phyloP scores from a whole-genome alignment of 2,888 invertebrate genomes.

The Drosophila niveifrons region DNA sequence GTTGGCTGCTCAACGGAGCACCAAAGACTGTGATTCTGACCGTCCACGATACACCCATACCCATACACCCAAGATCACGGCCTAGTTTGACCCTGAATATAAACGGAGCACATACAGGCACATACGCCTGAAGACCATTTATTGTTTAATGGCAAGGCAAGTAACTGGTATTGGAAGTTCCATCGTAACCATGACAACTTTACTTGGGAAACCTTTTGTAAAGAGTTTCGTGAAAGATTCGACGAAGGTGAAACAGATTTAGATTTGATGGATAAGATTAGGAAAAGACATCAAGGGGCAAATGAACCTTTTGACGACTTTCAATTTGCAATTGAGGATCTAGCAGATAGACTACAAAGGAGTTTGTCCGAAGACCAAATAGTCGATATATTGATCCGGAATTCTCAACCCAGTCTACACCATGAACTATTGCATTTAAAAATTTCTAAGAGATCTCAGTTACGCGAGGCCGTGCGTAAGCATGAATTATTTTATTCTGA shows the following conservation, averaged over 20 bases:
- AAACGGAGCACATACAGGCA: too few relatives aligned
- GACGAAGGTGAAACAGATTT: not conserved
- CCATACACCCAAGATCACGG: too few relatives aligned
- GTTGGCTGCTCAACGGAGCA: too few relatives aligned
- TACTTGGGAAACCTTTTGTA: not conserved
- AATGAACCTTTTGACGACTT: not conserved
- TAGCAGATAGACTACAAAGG: not conserved
- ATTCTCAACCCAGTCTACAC: not conserved
- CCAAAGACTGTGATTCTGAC: too few relatives aligned
- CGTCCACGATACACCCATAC: too few relatives aligned
- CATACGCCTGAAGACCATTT: too few relatives aligned
- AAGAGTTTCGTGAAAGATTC: not conserved
- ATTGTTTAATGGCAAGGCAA: too few relatives aligned
- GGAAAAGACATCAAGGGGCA: not conserved
- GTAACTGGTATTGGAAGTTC: too few relatives aligned
- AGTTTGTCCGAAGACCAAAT: not conserved
- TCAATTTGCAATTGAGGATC: not conserved
- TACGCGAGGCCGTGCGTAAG: not conserved
- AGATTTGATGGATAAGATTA: not conserved
- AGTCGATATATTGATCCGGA: not conserved
- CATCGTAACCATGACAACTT: too few relatives aligned
- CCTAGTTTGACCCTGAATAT: too few relatives aligned
- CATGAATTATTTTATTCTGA: conserved; percentile 1
- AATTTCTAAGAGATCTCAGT: not conserved
- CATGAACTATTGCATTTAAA: not conserved